Evolutionary conservation across 2,888 invertebrate species (phyloP), one percentile per base, ranked within the genome.

Genomic region (Stegophylla sp.): DNA sequence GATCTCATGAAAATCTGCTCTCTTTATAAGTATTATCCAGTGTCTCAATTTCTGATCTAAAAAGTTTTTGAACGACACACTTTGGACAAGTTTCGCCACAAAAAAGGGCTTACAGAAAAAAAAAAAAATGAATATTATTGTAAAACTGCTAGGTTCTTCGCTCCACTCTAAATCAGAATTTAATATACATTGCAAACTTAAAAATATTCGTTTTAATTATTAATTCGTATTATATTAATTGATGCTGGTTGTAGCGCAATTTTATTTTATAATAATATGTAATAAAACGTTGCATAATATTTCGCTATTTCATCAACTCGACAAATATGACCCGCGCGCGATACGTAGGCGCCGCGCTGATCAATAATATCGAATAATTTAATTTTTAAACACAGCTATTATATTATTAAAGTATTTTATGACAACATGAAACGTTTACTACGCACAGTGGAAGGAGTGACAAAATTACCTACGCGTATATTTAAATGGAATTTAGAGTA

Each of bases 281-380:
- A 45, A 26, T 67, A 10, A 67, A 67, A 67, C 23, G 10, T 45
- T 43, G 43, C 66, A 45, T 26, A 45, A 64, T 20, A 51, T 51
- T 64, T 64, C 15, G 2, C 20, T 43, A 13, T 64, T 23, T 64
- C 13, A 13, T 64, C 13, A 20, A 7, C 0, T n/a, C n/a, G 5
- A 51, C 17, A 4, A 51, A 51, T n/a, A 17, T n/a, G 51, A 34
- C 34, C 51, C 17, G 45, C 28, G n/a, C n/a, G n/a, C n/a, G 20
- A 34, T 64, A 43, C 41, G 41, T 43, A 64, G 41, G 41, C 41
- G 43, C 23, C 43, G 41, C 41, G 43, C 23, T 66, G 23, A 66
- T 43, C 23, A 20, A 61, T 61, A 66, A 64, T 66, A 67, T 28
- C n/a, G 26, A 67, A 48, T 67, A 28, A 67, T 67, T 67, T 67